Percentiles rank a stretch among this genome's conserved stretches.
phyloP scores from a whole-genome alignment of 2,113 vertebrate species.

The Aphyosemion australe region DNA sequence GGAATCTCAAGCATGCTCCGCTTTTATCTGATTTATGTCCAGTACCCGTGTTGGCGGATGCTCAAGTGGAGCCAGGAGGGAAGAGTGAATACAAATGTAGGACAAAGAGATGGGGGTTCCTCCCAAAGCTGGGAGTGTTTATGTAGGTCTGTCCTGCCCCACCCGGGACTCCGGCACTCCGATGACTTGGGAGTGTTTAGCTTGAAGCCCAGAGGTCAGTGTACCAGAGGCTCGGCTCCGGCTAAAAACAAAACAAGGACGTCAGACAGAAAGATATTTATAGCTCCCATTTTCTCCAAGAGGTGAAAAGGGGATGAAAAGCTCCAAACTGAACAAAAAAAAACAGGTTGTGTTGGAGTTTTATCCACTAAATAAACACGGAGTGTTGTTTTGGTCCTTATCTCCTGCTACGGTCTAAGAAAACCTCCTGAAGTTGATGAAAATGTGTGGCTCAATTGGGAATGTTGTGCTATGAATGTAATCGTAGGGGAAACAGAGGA shows the following conservation, averaged over 20 bases:
- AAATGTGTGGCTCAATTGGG: too few species aligned
- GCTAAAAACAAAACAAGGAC: conserved; percentile 23
- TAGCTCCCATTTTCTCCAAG: not conserved
- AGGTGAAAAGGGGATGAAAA: not conserved
- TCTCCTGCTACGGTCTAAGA: too few species aligned
- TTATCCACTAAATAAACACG: too few species aligned
- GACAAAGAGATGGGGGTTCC: conserved; percentile 51
- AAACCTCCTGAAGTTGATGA: too few species aligned
- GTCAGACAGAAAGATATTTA: conserved; percentile 3
- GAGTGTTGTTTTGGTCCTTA: too few species aligned
- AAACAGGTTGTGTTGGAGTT: too few species aligned
- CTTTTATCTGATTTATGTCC: conserved; percentile 48
- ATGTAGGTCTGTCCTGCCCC: conserved; percentile 38
- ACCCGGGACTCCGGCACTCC: conserved; percentile 16
- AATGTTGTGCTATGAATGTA: too few species aligned
- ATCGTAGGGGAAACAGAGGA: too few species aligned
- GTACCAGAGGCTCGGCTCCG: conserved; percentile 17
- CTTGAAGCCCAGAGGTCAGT: conserved; percentile 23
- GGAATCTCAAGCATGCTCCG: conserved; percentile 11
- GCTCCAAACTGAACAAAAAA: too few species aligned
- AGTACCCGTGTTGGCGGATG: conserved; percentile 18
- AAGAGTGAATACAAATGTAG: conserved; percentile 55
- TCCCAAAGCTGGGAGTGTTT: conserved; percentile 48
- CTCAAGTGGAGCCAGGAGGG: conserved; percentile 44
- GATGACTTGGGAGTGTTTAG: conserved; percentile 41